These are phyloP conservation scores for Drosophila kokeensis DNA, from an alignment of 2,888 invertebrate species.

Conservation along the genomic window DNA sequence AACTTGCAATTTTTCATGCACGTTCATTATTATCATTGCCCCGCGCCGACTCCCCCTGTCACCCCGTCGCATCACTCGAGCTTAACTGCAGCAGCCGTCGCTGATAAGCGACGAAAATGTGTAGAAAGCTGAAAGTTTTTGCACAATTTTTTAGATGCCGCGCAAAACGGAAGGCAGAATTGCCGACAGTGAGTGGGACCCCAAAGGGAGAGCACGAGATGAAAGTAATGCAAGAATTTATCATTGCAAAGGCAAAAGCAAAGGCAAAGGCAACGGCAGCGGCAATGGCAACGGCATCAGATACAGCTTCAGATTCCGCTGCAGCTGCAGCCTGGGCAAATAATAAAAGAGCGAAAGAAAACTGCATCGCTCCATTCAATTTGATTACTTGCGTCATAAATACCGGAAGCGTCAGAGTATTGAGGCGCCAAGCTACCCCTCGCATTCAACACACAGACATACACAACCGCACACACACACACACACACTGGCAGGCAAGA, in stretches of 20 bases:
- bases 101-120: conserved; percentile 79
- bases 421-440: conserved; percentile 64
- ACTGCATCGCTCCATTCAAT: conserved; percentile 80
- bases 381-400: conserved; percentile 81
- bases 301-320: conserved; percentile 8
- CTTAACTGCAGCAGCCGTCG: conserved; percentile 73
- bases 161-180: conserved; percentile 33
- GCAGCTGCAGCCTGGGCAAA: conserved; percentile 55
- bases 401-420: conserved; percentile 80
- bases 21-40: conserved; percentile 78
- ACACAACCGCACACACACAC: not conserved
- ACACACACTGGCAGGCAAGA: conserved; percentile 15
- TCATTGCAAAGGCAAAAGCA: conserved; percentile 57
- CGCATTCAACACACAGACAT: conserved; percentile 4
- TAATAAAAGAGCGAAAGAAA: conserved; percentile 63
- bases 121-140: conserved; percentile 80
- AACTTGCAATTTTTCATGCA: conserved; percentile 79
- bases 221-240: conserved; percentile 65
- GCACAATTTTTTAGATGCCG: conserved; percentile 77
- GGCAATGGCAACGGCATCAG: conserved; percentile 6
- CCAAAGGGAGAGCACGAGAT: conserved; percentile 3
- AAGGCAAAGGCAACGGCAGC: conserved; percentile 11
- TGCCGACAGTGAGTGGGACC: conserved; percentile 1
- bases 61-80: conserved; percentile 17
- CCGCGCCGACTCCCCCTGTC: not conserved